Conservation (phyloP, 2,113 vertebrate species). For the Elaphurus davidianus region DNA sequence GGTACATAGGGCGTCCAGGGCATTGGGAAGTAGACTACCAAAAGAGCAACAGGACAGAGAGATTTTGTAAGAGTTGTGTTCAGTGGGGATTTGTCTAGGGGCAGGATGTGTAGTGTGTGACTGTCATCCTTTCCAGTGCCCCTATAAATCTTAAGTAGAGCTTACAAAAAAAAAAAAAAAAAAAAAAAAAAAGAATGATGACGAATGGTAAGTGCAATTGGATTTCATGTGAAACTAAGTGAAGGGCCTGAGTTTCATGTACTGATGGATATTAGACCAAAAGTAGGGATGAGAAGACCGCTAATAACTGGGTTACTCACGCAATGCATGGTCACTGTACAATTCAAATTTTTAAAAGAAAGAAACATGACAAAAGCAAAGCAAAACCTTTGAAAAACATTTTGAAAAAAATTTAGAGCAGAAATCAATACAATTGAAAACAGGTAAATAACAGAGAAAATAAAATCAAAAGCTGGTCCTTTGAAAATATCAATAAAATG, state of each 20-base stretch:
- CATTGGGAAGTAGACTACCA: background rate
- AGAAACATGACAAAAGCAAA: background rate
- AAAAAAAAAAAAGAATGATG: background rate
- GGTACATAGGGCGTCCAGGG: fast-evolving
- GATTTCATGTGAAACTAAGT: background rate
- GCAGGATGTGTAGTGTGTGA: background rate
- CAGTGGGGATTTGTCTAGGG: background rate
- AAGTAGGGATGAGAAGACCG: background rate
- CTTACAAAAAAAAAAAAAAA: background rate
- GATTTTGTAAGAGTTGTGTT: background rate
- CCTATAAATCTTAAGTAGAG: background rate
- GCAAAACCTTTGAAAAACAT: background rate
- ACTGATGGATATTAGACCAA: background rate
- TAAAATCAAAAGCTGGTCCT: background rate
- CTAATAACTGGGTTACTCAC: background rate
- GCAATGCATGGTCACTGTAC: background rate
- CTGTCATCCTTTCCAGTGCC: background rate
- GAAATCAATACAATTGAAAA: background rate
- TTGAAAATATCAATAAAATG: background rate
- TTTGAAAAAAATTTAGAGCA: background rate
- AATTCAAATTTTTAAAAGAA: background rate
- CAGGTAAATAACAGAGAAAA: background rate
- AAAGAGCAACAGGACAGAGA: background rate
- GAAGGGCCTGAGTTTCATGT: background rate
- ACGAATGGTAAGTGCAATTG: background rate